Evolutionary conservation across 2,113 vertebrate genomes (phyloP).

Genomic region (Psephotus haematonotus): DNA sequence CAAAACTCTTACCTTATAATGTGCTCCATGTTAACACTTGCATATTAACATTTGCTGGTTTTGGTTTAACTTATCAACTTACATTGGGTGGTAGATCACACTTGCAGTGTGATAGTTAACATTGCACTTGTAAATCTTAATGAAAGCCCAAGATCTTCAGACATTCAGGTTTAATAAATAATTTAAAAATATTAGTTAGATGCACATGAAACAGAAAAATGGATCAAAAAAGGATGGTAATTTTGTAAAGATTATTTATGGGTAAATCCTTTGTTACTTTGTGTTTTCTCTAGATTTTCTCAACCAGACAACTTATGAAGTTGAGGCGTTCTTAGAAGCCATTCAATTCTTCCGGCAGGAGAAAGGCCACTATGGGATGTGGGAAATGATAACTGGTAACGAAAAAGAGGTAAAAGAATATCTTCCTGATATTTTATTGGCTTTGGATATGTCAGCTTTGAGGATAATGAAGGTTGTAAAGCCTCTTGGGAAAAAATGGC

Average conservation of each 20-base stretch:
- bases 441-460: neutral
- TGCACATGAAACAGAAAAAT: neutral
- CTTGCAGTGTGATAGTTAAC: neutral
- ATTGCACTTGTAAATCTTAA: neutral
- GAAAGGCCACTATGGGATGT: constrained; percentile 81
- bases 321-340: constrained; percentile 86
- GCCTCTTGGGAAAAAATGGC: neutral
- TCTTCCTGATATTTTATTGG: neutral
- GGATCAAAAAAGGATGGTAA: neutral
- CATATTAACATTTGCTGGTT: neutral
- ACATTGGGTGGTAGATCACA: neutral
- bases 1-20: neutral
- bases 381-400: constrained; percentile 86
- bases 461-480: neutral
- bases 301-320: constrained; percentile 85
- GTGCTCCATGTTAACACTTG: neutral
- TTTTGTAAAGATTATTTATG: neutral
- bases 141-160: neutral
- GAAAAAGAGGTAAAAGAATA: constrained; percentile 80
- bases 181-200: neutral
- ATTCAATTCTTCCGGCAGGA: constrained; percentile 89
- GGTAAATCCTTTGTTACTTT: neutral
- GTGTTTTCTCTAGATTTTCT: constrained; percentile 81
- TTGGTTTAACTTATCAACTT: neutral
- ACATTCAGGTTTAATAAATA: neutral